Evolutionary conservation across 2,797 vertebrate species (phyloP), one percentile per base, ranked within the genome.

Genomic region (Crax fasciolata): DNA sequence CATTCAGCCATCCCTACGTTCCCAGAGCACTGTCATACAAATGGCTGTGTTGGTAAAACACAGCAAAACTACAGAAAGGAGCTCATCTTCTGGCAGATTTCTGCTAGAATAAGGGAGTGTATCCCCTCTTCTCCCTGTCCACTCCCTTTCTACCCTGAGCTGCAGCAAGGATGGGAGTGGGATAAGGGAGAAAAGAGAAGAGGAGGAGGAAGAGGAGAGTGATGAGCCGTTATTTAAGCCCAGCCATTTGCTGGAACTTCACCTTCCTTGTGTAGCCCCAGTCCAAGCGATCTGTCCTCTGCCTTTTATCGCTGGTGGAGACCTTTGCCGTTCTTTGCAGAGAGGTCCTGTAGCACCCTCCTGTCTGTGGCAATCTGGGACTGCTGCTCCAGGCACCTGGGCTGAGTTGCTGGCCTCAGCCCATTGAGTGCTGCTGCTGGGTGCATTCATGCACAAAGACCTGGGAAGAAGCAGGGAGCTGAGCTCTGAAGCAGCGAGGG

Each of bases 331-430:
- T 44, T 43, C 2, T 80, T 80, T 87, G 35, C 35, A 81, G 38
- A 74, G 14, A 32, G 20, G 12, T 68, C 61, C 79, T 44, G 25
- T 28, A 35, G 72, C 71, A 70, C 15, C 20, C 0, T 0, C 12
- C 41, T n/a, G 23, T 0, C 0, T 27, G 35, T 0, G 1, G 39
- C 1, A 3, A 12, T 63, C 80, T 0, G 20, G 76, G 59, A 41
- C 2, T 8, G 17, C 23, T 79, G 39, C 43, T 82, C 63, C 3
- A 3, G 52, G 41, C 30, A 35, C 27, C 41, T 2, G 11, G 16
- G 55, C 74, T 38, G 85, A 89, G 52, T n/a, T 67, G 16, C 65
- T 80, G 10, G 68, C 41, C 70, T 80, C 68, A 74, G 39, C 4
- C 49, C n/a, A n/a, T n/a, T 57, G 8, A 68, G 44, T 41, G 23